Conservation (phyloP, 1,140 invertebrate genomes). For the Drosophila takahashii region DNA sequence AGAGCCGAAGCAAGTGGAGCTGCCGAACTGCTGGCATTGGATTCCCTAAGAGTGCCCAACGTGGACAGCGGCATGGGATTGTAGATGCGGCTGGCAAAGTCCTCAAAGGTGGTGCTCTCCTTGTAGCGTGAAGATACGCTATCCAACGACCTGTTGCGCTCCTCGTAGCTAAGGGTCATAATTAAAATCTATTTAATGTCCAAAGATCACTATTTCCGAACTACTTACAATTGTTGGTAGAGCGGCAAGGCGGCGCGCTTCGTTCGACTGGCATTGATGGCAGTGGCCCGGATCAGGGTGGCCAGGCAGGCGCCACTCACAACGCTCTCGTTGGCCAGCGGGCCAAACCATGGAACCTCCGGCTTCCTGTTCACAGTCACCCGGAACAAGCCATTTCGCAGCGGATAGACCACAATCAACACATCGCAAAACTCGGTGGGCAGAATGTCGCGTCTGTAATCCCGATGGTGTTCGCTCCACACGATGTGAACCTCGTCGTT, state of each 20-base stretch:
- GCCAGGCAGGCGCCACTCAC: conserved; percentile 93
- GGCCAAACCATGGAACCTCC: conserved; percentile 97
- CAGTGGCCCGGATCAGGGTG: conserved; percentile 95
- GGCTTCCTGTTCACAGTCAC: conserved; percentile 94
- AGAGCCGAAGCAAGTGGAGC: conserved; percentile 85
- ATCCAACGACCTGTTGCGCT: conserved; percentile 93
- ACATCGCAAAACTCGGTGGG: conserved; percentile 99
- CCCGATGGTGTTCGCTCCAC: conserved; percentile 98
- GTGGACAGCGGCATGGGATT: conserved; percentile 88
- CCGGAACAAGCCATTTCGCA: conserved; percentile 92
- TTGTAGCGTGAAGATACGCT: conserved; percentile 95
- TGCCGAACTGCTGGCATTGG: conserved; percentile 62
- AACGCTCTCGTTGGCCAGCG: conserved; percentile 97
- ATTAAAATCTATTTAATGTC: neutral
- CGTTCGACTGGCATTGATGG: conserved; percentile 95
- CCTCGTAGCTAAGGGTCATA: conserved; percentile 91
- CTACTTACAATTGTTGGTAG: conserved; percentile 95
- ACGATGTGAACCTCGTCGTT: conserved; percentile 99
- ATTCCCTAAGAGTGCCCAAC: conserved; percentile 67
- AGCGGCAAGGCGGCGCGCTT: conserved; percentile 94
- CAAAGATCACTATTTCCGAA: neutral
- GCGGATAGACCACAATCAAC: conserved; percentile 98
- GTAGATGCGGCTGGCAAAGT: conserved; percentile 94
- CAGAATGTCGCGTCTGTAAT: conserved; percentile 98
- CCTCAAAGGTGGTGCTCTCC: conserved; percentile 95